phyloP scores from a whole-genome alignment of 2,113 vertebrate species.

The Hyla sarda region DNA sequence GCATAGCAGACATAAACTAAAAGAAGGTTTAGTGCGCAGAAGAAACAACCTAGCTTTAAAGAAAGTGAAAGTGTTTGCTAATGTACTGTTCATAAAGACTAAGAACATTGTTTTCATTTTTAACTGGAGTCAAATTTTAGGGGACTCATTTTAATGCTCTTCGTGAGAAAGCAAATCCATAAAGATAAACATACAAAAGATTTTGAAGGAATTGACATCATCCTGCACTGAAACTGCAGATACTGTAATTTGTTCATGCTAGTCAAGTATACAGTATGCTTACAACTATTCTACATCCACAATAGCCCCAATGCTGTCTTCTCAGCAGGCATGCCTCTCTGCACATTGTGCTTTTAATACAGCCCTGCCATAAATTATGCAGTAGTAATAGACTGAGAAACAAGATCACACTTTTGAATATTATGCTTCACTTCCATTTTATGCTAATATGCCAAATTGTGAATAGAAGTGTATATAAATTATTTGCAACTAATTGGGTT shows the following conservation, averaged over 20 bases:
- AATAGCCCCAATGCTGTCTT: neutral
- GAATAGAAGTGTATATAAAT: constrained; percentile 31
- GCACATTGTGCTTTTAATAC: neutral
- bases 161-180: too few relatives aligned
- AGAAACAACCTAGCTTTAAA: too few relatives aligned
- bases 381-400: neutral
- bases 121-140: too few relatives aligned
- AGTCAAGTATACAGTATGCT: neutral
- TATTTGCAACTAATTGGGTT: constrained; percentile 9
- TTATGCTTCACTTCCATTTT: neutral
- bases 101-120: too few relatives aligned
- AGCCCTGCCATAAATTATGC: neutral
- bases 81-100: too few relatives aligned
- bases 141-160: too few relatives aligned
- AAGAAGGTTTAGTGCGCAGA: too few relatives aligned
- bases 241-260: neutral
- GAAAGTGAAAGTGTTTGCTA: too few relatives aligned
- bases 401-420: neutral
- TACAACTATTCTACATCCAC: neutral
- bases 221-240: neutral
- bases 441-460: neutral
- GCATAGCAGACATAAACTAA: too few relatives aligned
- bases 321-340: neutral
- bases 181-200: too few relatives aligned
- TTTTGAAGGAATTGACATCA: neutral